These are phyloP conservation scores for Stenodema calcarata DNA, from an alignment of 2,888 invertebrate genomes.

Conservation along the genomic window DNA sequence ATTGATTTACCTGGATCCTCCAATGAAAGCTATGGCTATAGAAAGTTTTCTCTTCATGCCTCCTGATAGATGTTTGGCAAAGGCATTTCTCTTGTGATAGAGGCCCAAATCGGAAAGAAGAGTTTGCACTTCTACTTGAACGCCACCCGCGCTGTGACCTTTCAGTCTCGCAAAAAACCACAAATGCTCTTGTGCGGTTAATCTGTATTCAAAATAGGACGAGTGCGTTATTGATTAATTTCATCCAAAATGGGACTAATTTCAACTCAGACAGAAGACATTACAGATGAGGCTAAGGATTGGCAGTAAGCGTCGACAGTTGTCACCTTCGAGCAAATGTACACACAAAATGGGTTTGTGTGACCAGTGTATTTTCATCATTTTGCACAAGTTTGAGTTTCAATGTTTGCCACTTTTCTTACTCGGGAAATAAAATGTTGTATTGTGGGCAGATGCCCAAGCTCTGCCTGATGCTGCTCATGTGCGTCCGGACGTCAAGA, in stretches of 20 bases:
- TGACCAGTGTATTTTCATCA: no score
- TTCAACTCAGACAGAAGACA: no score
- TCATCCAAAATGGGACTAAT: no score
- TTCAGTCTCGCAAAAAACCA: constrained; percentile 70
- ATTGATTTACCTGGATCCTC: constrained; percentile 67
- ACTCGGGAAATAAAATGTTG: constrained; percentile 73
- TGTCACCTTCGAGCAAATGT: no score
- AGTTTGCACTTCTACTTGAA: constrained; percentile 61
- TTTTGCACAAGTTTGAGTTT: neutral
- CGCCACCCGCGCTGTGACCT: constrained; percentile 49
- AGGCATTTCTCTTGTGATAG: constrained; percentile 67
- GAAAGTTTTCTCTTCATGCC: constrained; percentile 88
- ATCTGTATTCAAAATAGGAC: constrained; percentile 55
- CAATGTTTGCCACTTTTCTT: neutral
- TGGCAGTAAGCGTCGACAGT: no score
- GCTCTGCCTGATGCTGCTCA: constrained; percentile 68
- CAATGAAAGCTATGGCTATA: constrained; percentile 87
- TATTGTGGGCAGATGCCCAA: constrained; percentile 88
- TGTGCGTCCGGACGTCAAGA: constrained; percentile 66
- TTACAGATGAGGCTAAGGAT: no score
- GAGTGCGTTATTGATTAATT: no score
- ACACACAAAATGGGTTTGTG: no score
- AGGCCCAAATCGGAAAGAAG: constrained; percentile 75
- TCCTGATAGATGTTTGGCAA: constrained; percentile 75
- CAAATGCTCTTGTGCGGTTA: constrained; percentile 83